Evolutionary conservation across 2,888 invertebrate species (phyloP), one percentile per base, ranked within the genome.

Genomic region (Serrognathus titanus): DNA sequence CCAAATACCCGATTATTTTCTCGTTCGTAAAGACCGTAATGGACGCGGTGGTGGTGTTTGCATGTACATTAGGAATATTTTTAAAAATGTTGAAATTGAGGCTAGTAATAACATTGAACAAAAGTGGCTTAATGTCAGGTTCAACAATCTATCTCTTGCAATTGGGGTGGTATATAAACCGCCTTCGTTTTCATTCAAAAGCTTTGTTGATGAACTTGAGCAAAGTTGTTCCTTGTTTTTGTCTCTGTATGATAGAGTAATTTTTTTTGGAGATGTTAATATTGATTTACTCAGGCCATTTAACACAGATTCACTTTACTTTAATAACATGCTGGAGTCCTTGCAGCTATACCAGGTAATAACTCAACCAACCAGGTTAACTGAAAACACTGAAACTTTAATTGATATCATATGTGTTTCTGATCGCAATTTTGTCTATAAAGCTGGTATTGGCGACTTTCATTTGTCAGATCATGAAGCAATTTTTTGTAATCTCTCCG

Each of bases 401-500:
- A 51, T 43, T 41, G 43, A 41, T 20, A 13, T 51, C 10, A 40
- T 51, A n/a, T 16, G 38, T 50, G 16, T 39, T 13, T 16, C 16
- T 10, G 20, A 20, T 40, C 13, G 8, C 40, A 16, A 12, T 39
- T 13, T 10, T 37, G 39, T 13, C 24, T 5, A 13, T 39, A 40
- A 16, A 7, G 20, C 20, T 5, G 50, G 50, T 40, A 24, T 39
- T 37, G 10, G 10, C 9, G 16, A 37, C n/a, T 39, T 20, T 16
- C n/a, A 12, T 13, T 16, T 50, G 9, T 37, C 50, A 16, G 50
- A 50, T 20, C 39, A 40, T 20, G 39, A 50, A 10, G 20, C 20
- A 7, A 40, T 50, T 16, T 50, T 37, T 16, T 39, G 35, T 16
- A 39, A 31, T 31, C 24, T 31, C 24, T 31, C 24, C 6, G 0